A percentile compares a stretch with the other conserved stretches of the same genome.
These are phyloP conservation scores for Sciurus vulgaris DNA, from an alignment of 2,797 vertebrate species.

Conservation along the genomic window DNA sequence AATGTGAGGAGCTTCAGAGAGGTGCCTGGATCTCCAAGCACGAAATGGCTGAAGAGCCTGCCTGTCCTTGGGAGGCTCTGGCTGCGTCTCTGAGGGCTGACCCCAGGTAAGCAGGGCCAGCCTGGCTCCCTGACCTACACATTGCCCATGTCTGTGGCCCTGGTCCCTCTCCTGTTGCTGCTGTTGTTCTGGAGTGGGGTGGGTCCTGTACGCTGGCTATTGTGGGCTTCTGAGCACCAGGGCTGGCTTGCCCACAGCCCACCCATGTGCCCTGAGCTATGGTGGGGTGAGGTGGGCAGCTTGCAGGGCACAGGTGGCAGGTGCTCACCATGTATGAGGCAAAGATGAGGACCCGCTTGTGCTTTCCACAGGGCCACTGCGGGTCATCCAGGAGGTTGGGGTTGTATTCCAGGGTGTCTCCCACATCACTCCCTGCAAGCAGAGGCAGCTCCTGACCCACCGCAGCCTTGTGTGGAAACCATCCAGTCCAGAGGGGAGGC, in stretches of 20 bases:
- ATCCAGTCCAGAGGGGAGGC: no score
- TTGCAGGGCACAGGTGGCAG: background rate
- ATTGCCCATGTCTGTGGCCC: background rate
- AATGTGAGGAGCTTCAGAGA: background rate
- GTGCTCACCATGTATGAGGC: conserved; percentile 94
- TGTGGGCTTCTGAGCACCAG: background rate
- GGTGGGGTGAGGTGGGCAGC: background rate
- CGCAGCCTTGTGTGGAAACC: background rate
- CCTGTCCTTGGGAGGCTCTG: background rate
- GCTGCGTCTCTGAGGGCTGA: background rate
- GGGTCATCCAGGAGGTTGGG: conserved; percentile 97
- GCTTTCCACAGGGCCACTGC: conserved; percentile 98
- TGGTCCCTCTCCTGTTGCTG: background rate
- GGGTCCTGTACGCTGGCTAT: background rate
- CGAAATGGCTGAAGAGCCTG: no score
- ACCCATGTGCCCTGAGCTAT: no score
- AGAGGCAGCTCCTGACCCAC: conserved; percentile 16
- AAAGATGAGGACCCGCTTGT: conserved; percentile 98
- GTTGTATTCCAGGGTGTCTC: conserved; percentile 94
- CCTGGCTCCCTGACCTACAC: background rate
- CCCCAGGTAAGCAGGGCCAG: background rate
- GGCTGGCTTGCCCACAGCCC: background rate
- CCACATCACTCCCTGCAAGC: conserved; percentile 89
- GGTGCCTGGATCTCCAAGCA: background rate
- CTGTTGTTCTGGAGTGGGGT: background rate